Percentiles rank a stretch among this genome's conserved stretches.
phyloP scores from a whole-genome alignment of 2,888 invertebrate genomes.

The Drosophila limbata region DNA sequence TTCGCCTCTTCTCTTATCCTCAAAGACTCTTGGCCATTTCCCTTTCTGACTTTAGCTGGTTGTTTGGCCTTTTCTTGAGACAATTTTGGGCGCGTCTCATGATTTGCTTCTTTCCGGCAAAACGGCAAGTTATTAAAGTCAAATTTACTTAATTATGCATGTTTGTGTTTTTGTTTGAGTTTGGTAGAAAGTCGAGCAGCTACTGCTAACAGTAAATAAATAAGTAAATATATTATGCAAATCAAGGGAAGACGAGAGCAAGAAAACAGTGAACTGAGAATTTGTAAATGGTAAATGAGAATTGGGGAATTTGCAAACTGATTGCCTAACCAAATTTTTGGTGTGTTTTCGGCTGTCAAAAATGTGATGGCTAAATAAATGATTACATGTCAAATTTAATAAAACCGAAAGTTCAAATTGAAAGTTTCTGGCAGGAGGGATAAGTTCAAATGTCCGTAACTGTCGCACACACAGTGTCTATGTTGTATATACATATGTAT shows the following conservation, averaged over 20 bases:
- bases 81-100: neutral
- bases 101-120: slow-evolving; percentile 12
- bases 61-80: slow-evolving; percentile 7
- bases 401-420: slow-evolving; percentile 47
- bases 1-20: neutral
- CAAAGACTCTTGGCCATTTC: slow-evolving; percentile 8
- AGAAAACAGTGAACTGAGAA: slow-evolving; percentile 13
- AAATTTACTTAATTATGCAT: slow-evolving; percentile 73
- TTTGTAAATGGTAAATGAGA: neutral
- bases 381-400: slow-evolving; percentile 72
- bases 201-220: slow-evolving; percentile 38
- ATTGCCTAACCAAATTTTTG: slow-evolving; percentile 41
- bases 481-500: too few species aligned
- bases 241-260: slow-evolving; percentile 31
- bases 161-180: slow-evolving; percentile 22
- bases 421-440: slow-evolving; percentile 25
- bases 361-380: slow-evolving; percentile 59
- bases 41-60: neutral
- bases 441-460: neutral
- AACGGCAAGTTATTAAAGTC: slow-evolving; percentile 66
- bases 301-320: slow-evolving; percentile 23
- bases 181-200: slow-evolving; percentile 10
- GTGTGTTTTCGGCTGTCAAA: slow-evolving; percentile 43
- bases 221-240: slow-evolving; percentile 42
- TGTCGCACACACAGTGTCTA: neutral